A percentile compares a stretch with the other conserved stretches of the same genome.
Conservation (phyloP, 2,113 vertebrate genomes). For the Heptranchias perlo region DNA sequence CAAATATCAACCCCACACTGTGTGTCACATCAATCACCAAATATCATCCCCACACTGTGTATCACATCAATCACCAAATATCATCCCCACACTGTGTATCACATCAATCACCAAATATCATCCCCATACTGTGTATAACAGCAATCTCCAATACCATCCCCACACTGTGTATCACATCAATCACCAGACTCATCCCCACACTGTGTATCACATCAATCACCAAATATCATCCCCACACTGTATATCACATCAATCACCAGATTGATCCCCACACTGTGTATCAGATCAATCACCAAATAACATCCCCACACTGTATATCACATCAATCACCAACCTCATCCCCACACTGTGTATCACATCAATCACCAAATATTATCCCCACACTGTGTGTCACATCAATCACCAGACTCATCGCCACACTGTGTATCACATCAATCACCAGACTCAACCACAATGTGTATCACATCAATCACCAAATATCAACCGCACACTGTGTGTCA, state of each 20-base stretch:
- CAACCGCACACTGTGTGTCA: too few species aligned
- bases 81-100: not conserved
- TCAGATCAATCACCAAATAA: too few species aligned
- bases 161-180: too few species aligned
- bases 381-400: not conserved
- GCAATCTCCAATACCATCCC: not conserved
- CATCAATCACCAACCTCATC: too few species aligned
- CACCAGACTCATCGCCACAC: not conserved
- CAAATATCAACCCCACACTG: not conserved
- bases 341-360: not conserved
- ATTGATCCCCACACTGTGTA: too few species aligned
- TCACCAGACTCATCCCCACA: not conserved
- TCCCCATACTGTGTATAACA: not conserved
- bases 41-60: not conserved
- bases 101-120: too few species aligned
- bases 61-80: not conserved
- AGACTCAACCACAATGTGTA: not conserved
- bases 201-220: not conserved
- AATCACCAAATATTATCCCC: too few species aligned
- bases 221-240: too few species aligned
- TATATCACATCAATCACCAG: too few species aligned
- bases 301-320: not conserved
- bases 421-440: not conserved
- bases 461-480: not conserved
- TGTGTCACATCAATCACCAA: not conserved